Evolutionary conservation across 1,140 invertebrate genomes (phyloP).

Genomic region (Drosophila tsacasi): DNA sequence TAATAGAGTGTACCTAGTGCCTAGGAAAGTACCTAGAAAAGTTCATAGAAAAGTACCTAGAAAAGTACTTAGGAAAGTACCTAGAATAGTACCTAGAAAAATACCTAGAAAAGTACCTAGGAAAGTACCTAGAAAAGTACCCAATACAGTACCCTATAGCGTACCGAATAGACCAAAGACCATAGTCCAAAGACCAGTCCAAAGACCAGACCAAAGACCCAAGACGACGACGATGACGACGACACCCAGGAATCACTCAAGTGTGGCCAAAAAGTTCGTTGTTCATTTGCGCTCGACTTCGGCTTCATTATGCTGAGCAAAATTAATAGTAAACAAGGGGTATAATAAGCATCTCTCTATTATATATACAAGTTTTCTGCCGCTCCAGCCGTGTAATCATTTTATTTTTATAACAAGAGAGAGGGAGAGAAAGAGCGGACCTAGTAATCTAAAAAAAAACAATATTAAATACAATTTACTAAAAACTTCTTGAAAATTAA

Average conservation of each 20-base stretch:
- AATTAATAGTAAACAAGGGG: neutral
- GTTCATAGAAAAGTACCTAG: constrained; percentile 5
- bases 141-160: neutral
- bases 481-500: no score
- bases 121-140: neutral
- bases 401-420: no score
- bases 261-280: constrained; percentile 79
- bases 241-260: constrained; percentile 81
- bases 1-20: no score
- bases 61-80: neutral
- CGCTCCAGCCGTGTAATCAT: no score
- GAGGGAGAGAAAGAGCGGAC: no score
- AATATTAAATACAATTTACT: no score
- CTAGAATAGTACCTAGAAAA: neutral
- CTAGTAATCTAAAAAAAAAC: no score
- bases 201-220: constrained; percentile 16
- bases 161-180: constrained; percentile 6
- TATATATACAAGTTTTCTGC: no score
- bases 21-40: neutral
- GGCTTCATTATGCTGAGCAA: constrained; percentile 47
- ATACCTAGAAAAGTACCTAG: neutral
- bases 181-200: constrained; percentile 1
- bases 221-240: constrained; percentile 53
- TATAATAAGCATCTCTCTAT: no score
- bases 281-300: constrained; percentile 73